Evolutionary conservation across 2,113 vertebrate genomes (phyloP).

Genomic region (Mastomys natalensis): DNA sequence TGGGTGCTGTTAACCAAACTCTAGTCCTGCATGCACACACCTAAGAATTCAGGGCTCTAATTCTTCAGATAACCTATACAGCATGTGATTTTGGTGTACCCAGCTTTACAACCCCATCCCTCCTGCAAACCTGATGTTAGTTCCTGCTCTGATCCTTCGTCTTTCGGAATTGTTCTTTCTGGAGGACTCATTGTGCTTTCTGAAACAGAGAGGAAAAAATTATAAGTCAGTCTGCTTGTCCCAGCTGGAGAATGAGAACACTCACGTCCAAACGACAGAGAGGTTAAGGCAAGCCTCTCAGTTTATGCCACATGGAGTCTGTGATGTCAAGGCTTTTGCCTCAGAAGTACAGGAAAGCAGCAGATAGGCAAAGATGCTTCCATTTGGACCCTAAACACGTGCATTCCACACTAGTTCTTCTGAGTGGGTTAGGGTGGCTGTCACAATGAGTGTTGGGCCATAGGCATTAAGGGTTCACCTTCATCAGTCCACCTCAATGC

Average conservation of each 20-base stretch:
- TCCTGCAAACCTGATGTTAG: neutral
- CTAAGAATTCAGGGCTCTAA: no score
- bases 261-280: fast-evolving
- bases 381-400: neutral
- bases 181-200: neutral
- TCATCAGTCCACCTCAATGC: no score
- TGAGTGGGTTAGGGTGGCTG: neutral
- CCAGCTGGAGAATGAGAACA: neutral
- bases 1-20: neutral
- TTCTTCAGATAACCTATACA: no score
- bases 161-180: fast-evolving
- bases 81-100: no score
- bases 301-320: fast-evolving
- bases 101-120: no score
- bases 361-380: neutral
- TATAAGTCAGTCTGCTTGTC: fast-evolving
- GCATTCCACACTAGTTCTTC: neutral
- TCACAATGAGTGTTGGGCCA: neutral
- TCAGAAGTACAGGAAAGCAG: neutral
- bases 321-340: fast-evolving
- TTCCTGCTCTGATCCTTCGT: neutral
- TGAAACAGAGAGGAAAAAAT: neutral
- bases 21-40: neutral
- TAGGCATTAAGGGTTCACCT: neutral
- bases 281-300: fast-evolving